Percentiles rank a stretch among this genome's conserved stretches.
Conservation (phyloP, 2,113 vertebrate genomes). For the Mormoops blainvillei region DNA sequence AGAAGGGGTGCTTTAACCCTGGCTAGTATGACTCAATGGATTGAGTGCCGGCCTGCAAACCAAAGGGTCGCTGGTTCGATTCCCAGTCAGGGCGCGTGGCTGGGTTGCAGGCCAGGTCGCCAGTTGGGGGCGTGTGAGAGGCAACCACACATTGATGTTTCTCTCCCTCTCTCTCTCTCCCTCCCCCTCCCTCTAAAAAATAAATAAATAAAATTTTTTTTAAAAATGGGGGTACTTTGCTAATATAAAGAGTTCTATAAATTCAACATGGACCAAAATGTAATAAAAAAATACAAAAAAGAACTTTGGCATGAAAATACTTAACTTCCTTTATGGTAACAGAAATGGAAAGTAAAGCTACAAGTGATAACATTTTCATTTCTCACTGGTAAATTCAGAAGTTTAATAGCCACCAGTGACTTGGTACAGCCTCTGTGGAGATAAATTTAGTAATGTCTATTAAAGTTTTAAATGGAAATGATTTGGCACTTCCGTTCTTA, state of each 20-base stretch:
- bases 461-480: neutral
- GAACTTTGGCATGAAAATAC: neutral
- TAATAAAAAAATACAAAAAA: neutral
- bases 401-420: neutral
- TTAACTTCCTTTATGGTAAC: neutral
- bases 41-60: no score
- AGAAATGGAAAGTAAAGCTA: neutral
- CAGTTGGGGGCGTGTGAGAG: no score
- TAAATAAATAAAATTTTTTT: no score
- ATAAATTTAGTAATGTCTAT: conserved; percentile 17
- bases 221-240: no score
- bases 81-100: no score
- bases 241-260: conserved; percentile 6
- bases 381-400: neutral
- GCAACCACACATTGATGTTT: no score
- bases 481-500: neutral
- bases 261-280: neutral
- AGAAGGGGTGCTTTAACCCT: neutral
- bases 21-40: no score
- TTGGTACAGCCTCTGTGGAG: neutral
- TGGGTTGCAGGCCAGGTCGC: no score
- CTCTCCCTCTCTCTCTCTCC: no score
- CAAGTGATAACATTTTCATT: neutral
- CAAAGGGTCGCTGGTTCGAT: no score
- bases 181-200: no score